phyloP scores from a whole-genome alignment of 2,888 invertebrate species.

The Eristalinus aeneus region DNA sequence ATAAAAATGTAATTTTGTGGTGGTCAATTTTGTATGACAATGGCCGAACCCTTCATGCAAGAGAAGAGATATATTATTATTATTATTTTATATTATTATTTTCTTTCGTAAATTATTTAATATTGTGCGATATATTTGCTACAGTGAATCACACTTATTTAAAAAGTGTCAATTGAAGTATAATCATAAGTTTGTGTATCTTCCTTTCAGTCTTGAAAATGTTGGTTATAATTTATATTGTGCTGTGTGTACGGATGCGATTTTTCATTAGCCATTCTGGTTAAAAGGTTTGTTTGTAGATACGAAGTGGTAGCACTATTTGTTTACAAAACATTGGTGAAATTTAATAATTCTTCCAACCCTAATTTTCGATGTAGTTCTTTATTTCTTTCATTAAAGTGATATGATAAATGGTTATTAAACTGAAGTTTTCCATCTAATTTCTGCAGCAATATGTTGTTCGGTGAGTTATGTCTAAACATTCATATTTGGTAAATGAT shows the following conservation, averaged over 20 bases:
- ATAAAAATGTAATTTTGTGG: background rate
- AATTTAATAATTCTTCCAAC: background rate
- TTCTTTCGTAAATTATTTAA: background rate
- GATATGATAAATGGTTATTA: too few relatives aligned
- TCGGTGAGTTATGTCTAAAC: too few relatives aligned
- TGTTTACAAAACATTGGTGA: slow-evolving; percentile 55
- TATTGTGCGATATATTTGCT: background rate
- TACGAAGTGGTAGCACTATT: background rate
- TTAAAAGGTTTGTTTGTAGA: background rate
- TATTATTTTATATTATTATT: too few relatives aligned
- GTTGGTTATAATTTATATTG: background rate
- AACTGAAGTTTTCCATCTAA: too few relatives aligned
- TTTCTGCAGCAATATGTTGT: too few relatives aligned
- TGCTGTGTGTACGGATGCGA: background rate
- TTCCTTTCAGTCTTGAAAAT: background rate
- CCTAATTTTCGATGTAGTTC: background rate
- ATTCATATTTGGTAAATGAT: too few relatives aligned
- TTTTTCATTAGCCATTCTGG: background rate
- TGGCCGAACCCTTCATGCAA: slow-evolving; percentile 20
- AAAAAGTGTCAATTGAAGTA: background rate
- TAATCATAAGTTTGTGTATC: background rate
- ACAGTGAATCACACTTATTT: background rate
- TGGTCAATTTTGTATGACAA: slow-evolving; percentile 5
- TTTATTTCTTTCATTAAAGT: too few relatives aligned
- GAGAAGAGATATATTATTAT: background rate